Conservation (phyloP, 2,888 invertebrate species). For the Ceratothoa steindachneri region DNA sequence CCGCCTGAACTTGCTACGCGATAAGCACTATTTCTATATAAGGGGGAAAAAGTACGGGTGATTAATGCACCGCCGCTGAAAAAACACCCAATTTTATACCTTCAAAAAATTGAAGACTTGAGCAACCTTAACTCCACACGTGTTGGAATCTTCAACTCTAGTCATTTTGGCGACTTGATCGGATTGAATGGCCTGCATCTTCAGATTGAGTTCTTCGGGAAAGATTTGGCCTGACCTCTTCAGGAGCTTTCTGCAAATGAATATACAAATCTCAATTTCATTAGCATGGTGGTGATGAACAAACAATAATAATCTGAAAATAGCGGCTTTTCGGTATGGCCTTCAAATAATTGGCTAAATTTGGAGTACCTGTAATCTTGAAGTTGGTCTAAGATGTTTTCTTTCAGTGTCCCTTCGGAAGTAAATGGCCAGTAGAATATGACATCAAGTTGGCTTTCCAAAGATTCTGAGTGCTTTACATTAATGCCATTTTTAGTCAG, state of each 20-base stretch:
- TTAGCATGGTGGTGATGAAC: too few species aligned
- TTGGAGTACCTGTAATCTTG: constrained; percentile 5
- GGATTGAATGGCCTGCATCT: neutral
- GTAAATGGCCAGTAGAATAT: constrained; percentile 37
- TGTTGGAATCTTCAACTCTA: constrained; percentile 25
- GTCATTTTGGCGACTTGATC: neutral
- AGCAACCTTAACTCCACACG: constrained; percentile 28
- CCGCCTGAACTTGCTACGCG: too few species aligned
- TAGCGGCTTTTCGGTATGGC: neutral
- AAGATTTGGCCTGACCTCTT: neutral
- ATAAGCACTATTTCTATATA: too few species aligned
- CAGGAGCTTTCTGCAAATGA: neutral
- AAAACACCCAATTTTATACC: too few species aligned
- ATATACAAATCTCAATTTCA: too few species aligned
- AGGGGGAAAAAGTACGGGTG: too few species aligned
- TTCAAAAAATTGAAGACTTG: constrained; percentile 30
- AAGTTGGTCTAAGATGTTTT: constrained; percentile 10
- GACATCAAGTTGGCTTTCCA: constrained; percentile 18
- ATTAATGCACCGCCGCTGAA: too few species aligned
- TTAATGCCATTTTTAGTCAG: neutral
- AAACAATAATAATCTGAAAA: too few species aligned
- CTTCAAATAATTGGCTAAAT: neutral
- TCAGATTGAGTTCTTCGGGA: neutral
- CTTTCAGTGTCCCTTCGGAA: constrained; percentile 30
- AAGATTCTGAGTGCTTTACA: constrained; percentile 14